Evolutionary conservation across 2,797 vertebrate species (phyloP), one percentile per base, ranked within the genome.

Genomic region (Acanthurus tractus): DNA sequence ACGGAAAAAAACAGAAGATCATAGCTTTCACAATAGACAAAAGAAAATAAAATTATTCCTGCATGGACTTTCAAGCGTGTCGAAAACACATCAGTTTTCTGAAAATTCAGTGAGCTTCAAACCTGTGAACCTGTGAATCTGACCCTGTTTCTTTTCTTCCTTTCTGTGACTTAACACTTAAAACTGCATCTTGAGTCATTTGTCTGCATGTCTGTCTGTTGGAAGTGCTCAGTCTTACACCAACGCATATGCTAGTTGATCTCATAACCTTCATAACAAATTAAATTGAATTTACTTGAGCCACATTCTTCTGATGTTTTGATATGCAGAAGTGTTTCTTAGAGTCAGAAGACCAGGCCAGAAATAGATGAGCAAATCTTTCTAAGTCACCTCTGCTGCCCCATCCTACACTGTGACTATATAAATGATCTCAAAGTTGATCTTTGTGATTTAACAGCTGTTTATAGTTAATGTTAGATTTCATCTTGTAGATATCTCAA

Each of bases 171-270:
- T 76, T 63, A 72, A 73, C 71, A 75, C 63, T 74, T 63, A 34
- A 65, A 87, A 79, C 45, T 63, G 54, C 46, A 58, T 38, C 64
- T 77, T 70, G 72, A 77, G 74, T 81, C 70, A 74, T 29, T 36
- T 57, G 66, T 71, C 64, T 75, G 81, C 87, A 64, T 56, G 29
- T 68, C 66, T 79, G 79, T 76, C 79, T 61, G 68, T 48, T 68
- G 78, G 23, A 44, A 66, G 69, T 52, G 54, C 67, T 76, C 46
- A 69, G 44, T 23, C 23, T 40, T 72, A 52, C 55, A 18, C 36
- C 20, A 17, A 42, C 29, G 63, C 18, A 22, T 40, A 29, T 17
- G 45, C 62, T 59, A 48, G 12, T 77, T 70, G 18, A 20, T 70
- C 13, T 67, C 23, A 46, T 63, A 36, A 70, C 23, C 34, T 2